Evolutionary conservation across 2,113 vertebrate genomes (phyloP), one percentile per base, ranked within the genome.

Genomic region (Larimichthys crocea): DNA sequence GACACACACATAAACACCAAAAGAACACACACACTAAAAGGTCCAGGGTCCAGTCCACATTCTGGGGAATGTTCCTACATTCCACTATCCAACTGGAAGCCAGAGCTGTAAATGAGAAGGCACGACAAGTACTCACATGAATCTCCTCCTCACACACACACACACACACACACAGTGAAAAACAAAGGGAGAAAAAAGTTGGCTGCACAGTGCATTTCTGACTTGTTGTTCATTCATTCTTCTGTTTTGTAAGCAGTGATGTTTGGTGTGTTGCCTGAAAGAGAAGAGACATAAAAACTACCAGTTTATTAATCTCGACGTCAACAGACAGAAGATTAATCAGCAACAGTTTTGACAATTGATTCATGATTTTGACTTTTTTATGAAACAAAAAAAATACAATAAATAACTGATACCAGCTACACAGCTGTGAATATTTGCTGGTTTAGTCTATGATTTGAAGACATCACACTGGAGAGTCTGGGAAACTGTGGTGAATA

Each of bases 51-150:
- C 57, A 55, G 84, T 83, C 74, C 79, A 79, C 59, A 66, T 80
- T 82, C 57, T 52, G 20, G 20, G 80, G 81, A 89, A 89, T 86
- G 82, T 74, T 53, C 15, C 65, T 82, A 76, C 86, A 87, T 90
- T 91, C 89, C 83, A 48, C 35, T 71, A 74, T 19, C 42, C 4
- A 24, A 78, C 42, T 29, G n/a, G 56, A 64, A 80, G 86, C 87
- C 82, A 85, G 68, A 50, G 65, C 65, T 86, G 82, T 79, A 85
- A 83, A 83, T 73, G 77, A 88, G 62, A 84, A 83, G 76, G 85
- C 72, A 79, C 12, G 67, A 69, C 76, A 88, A 80, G 79, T 17
- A 66, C 74, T 80, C 46, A 0, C 79, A 65, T 42, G 59, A 17
- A 48, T 61, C 74, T 19, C 26, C 22, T 46, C 5, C 52, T 11